These are phyloP conservation scores for Hypanus sabinus DNA, from an alignment of 2,113 vertebrate species.

Conservation along the genomic window DNA sequence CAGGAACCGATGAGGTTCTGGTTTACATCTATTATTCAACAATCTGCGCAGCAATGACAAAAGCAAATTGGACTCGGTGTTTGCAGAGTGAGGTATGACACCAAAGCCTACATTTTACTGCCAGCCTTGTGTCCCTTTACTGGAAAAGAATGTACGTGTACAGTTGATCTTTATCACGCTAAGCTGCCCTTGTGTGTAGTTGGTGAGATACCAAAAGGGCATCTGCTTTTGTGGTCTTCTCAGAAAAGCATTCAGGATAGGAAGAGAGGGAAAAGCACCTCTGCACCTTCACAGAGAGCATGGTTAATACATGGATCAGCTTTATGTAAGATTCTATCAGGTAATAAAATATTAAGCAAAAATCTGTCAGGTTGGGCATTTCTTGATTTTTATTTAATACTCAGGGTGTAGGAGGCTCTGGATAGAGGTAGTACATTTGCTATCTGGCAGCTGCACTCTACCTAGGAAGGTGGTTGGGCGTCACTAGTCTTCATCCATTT, in stretches of 20 bases:
- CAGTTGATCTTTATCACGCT: background rate
- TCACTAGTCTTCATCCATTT: too few species aligned
- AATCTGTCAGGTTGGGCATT: background rate
- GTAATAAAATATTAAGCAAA: background rate
- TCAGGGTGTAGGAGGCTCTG: too few species aligned
- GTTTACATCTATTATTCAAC: background rate
- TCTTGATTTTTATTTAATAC: background rate
- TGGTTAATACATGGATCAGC: background rate
- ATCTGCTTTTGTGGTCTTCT: background rate
- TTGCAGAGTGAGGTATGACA: background rate
- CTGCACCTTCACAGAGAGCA: too few species aligned
- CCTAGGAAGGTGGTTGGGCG: too few species aligned
- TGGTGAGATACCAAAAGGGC: background rate
- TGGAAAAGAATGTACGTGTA: background rate
- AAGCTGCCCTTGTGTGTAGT: background rate
- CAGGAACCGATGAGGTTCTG: background rate
- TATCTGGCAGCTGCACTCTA: too few species aligned
- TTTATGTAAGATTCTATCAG: background rate
- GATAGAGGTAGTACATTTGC: too few species aligned
- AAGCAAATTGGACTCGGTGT: background rate
- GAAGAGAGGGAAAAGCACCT: background rate
- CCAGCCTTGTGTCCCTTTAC: background rate
- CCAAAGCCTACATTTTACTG: background rate
- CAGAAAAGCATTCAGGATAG: background rate
- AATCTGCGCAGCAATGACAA: background rate